Evolutionary conservation across 2,797 vertebrate genomes (phyloP).

Genomic region (Coregonus suidteri): DNA sequence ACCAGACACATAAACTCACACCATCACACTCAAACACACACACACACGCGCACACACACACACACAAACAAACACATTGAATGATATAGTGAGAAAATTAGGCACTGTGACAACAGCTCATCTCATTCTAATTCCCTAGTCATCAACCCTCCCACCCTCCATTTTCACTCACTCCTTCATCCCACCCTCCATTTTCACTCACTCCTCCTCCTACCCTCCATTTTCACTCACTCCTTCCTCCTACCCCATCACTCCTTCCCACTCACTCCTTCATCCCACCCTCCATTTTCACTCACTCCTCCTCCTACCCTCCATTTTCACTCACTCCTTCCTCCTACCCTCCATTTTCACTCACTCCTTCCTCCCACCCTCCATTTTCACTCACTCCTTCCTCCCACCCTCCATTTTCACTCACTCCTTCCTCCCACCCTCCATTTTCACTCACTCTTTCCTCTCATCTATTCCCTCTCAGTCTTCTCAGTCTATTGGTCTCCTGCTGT

Average conservation of each 20-base stretch:
- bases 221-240: neutral
- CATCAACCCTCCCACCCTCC: conserved; percentile 30
- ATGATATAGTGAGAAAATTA: conserved; percentile 52
- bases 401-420: conserved; percentile 25
- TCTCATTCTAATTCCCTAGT: conserved; percentile 56
- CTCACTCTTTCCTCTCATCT: neutral
- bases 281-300: conserved; percentile 24
- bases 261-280: neutral
- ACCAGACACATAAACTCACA: conserved; percentile 11
- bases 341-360: conserved; percentile 25
- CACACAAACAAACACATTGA: conserved; percentile 7
- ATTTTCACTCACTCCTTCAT: neutral
- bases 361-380: conserved; percentile 8
- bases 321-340: neutral
- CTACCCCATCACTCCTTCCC: conserved; percentile 16
- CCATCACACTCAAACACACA: conserved; percentile 17
- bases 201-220: conserved; percentile 17
- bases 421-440: conserved; percentile 6
- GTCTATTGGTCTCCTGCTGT: neutral
- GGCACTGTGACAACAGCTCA: conserved; percentile 50
- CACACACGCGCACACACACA: conserved; percentile 25
- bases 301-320: conserved; percentile 17
- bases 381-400: neutral
- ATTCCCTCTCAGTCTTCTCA: conserved; percentile 14
- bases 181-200: conserved; percentile 27